phyloP scores from a whole-genome alignment of 2,797 vertebrate species.

The Eulemur coronatus region DNA sequence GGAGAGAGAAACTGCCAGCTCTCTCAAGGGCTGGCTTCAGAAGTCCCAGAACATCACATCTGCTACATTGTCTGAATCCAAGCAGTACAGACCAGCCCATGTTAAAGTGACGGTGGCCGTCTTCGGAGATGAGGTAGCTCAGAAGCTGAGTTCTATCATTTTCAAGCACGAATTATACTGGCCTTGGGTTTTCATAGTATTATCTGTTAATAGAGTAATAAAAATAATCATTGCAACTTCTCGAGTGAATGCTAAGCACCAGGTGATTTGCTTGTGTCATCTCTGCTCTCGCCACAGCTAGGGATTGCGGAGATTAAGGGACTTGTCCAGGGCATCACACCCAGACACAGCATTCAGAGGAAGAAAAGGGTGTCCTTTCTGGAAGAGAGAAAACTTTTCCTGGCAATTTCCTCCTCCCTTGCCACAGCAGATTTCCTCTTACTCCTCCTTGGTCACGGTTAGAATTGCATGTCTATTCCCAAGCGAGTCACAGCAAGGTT shows the following conservation, averaged over 20 bases:
- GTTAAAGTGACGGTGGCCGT: accelerated
- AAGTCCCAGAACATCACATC: neutral
- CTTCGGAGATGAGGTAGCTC: neutral
- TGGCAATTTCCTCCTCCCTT: neutral
- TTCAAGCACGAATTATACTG: neutral
- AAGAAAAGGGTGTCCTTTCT: neutral
- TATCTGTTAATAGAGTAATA: neutral
- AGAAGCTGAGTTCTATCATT: neutral
- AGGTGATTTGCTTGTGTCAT: neutral
- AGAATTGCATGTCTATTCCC: neutral
- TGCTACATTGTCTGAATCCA: neutral
- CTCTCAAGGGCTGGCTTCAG: neutral
- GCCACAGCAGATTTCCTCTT: neutral
- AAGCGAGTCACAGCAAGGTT: neutral
- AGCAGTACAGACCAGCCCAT: neutral
- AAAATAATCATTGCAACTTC: neutral
- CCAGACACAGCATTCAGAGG: neutral
- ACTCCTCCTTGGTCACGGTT: neutral
- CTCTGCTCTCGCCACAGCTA: neutral
- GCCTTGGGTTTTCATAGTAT: neutral
- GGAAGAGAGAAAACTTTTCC: neutral
- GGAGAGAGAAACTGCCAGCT: neutral
- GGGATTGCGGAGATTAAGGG: neutral
- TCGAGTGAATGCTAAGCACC: neutral
- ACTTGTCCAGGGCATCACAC: neutral